Percentiles rank a stretch among this genome's conserved stretches.
Evolutionary conservation across 2,888 invertebrate species (phyloP).

Genomic region (Nomada flava): DNA sequence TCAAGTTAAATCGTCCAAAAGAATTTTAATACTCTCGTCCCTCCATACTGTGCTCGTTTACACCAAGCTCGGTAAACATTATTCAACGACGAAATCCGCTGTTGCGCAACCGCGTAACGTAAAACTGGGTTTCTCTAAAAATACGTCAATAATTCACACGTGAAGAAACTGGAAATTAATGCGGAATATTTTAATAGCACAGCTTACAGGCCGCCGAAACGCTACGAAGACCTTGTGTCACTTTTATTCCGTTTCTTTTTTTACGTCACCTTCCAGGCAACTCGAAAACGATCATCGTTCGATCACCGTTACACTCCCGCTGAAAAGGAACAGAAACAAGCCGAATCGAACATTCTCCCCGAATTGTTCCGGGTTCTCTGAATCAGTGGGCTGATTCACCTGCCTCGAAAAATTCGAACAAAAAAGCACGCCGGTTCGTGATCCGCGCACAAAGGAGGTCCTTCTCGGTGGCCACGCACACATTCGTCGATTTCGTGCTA

Average conservation of each 20-base stretch:
- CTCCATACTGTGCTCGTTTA: background rate
- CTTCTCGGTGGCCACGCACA: conserved; percentile 2
- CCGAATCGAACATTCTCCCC: background rate
- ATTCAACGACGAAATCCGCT: background rate
- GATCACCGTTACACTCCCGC: background rate
- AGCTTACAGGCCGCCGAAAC: too few species aligned
- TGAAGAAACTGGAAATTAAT: background rate
- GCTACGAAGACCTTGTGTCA: background rate
- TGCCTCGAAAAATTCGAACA: background rate
- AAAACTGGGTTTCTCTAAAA: background rate
- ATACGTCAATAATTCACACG: too few species aligned
- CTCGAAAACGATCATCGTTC: conserved; percentile 13
- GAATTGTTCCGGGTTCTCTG: conserved; percentile 7
- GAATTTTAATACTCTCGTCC: background rate
- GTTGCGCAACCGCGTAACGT: background rate
- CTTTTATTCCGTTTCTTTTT: background rate
- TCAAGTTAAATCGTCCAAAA: background rate
- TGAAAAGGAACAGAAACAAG: background rate
- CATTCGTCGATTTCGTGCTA: too few species aligned
- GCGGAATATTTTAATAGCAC: background rate
- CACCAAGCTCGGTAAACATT: background rate
- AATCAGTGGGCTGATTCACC: conserved; percentile 29
- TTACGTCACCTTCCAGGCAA: conserved; percentile 1
- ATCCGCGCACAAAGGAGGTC: conserved; percentile 1
- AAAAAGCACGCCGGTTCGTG: background rate